Conservation (phyloP, 2,888 invertebrate species). For the Microdon myrmicae region DNA sequence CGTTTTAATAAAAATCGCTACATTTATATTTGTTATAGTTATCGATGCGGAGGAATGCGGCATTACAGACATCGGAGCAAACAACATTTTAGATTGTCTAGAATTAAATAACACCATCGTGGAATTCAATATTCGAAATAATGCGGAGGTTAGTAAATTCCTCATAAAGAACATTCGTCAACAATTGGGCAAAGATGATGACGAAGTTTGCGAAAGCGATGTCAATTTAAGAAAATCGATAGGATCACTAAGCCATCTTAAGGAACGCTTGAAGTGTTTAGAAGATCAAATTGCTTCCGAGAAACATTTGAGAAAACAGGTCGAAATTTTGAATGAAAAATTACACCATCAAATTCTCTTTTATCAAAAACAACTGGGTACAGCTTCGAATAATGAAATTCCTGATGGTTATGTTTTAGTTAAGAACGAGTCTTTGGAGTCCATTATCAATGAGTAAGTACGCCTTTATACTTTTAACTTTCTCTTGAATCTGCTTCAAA, state of each 20-base stretch:
- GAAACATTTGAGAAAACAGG: slow-evolving; percentile 72
- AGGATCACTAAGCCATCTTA: slow-evolving; percentile 57
- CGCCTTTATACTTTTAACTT: not conserved
- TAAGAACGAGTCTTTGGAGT: slow-evolving; percentile 58
- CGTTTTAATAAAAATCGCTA: not conserved
- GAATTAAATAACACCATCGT: slow-evolving; percentile 74
- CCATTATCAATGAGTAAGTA: slow-evolving; percentile 59
- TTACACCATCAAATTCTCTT: slow-evolving; percentile 72
- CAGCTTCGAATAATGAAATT: slow-evolving; percentile 43
- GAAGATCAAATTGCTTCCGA: slow-evolving; percentile 74
- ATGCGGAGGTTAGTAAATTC: slow-evolving; percentile 69
- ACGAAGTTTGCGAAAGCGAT: slow-evolving; percentile 54
- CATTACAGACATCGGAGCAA: slow-evolving; percentile 72
- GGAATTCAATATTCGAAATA: slow-evolving; percentile 76
- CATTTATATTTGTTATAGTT: slow-evolving; percentile 63
- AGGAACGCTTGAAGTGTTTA: slow-evolving; percentile 63
- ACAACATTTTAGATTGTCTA: slow-evolving; percentile 71
- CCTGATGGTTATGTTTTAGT: slow-evolving; percentile 60
- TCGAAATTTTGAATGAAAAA: slow-evolving; percentile 72
- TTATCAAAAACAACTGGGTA: slow-evolving; percentile 55
- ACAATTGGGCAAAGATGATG: slow-evolving; percentile 66
- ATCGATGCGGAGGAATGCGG: slow-evolving; percentile 82
- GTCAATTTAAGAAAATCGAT: slow-evolving; percentile 55
- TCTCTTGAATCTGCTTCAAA: not conserved
- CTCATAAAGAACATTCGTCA: slow-evolving; percentile 68